phyloP scores from a whole-genome alignment of 2,113 vertebrate genomes.

The Lethenteron camtschaticum region DNA sequence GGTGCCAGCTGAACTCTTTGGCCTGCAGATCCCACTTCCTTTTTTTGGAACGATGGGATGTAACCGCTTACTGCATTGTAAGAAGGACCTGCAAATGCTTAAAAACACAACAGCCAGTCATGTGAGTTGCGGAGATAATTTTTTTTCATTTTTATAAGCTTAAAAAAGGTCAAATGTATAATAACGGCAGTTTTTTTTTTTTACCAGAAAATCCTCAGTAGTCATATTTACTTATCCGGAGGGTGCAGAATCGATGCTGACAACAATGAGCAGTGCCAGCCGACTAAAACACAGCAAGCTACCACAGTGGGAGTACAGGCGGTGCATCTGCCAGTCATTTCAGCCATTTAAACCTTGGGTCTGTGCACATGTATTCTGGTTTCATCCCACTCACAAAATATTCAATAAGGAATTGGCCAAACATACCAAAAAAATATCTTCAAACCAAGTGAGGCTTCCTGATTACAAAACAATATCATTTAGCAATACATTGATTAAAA shows the following conservation, averaged over 20 bases:
- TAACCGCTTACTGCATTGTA: slow-evolving; percentile 40
- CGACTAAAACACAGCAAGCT: neutral
- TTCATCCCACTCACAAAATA: too few species aligned
- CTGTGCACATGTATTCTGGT: too few species aligned
- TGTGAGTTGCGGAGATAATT: slow-evolving; percentile 21
- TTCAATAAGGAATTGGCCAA: too few species aligned
- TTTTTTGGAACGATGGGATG: slow-evolving; percentile 63
- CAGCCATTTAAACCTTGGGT: too few species aligned
- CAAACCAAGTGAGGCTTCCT: too few species aligned
- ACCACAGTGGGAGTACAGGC: too few species aligned
- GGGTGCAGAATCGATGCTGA: slow-evolving; percentile 1
- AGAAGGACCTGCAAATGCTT: slow-evolving; percentile 24
- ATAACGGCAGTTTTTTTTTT: neutral
- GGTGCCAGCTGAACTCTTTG: slow-evolving; percentile 69
- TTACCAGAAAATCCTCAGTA: neutral
- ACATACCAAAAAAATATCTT: too few species aligned
- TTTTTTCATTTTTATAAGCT: neutral
- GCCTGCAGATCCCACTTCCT: slow-evolving; percentile 63
- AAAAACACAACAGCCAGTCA: slow-evolving; percentile 19
- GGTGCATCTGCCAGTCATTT: too few species aligned
- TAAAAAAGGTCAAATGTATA: neutral
- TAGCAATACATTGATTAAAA: too few species aligned
- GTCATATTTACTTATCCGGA: neutral
- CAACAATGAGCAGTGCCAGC: slow-evolving; percentile 1
- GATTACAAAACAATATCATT: too few species aligned